phyloP scores from a whole-genome alignment of 2,113 vertebrate species.

The Cyanoderma ruficeps region DNA sequence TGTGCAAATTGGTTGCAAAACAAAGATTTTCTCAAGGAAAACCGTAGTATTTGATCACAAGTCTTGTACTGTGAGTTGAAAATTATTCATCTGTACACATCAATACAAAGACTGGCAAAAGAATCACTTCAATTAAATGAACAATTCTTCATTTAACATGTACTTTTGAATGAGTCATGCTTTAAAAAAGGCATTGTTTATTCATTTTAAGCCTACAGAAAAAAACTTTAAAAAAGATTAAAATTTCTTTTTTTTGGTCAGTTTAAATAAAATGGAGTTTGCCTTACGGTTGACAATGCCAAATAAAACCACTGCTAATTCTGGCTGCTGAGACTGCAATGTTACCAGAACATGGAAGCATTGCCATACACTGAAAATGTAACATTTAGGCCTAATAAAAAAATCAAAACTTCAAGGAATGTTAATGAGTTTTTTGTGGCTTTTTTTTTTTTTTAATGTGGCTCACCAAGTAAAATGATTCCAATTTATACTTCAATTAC shows the following conservation, averaged over 20 bases:
- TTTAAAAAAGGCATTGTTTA: constrained; percentile 22
- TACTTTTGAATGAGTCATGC: constrained; percentile 2
- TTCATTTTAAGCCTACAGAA: not conserved
- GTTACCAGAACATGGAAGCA: not conserved
- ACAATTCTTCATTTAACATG: not conserved
- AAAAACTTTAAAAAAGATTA: not conserved
- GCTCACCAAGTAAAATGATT: not conserved
- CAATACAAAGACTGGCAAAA: constrained; percentile 26
- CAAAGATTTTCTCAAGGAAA: constrained; percentile 39
- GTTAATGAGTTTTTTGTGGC: not conserved
- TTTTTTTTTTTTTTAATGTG: not conserved
- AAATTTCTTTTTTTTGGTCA: not conserved
- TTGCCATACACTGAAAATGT: not conserved
- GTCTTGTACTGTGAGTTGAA: not conserved
- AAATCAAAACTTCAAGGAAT: not conserved
- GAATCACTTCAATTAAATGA: constrained; percentile 30
- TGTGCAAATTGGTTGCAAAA: constrained; percentile 46
- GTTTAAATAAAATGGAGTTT: not conserved
- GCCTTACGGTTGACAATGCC: not conserved
- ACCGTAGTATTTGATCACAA: not conserved
- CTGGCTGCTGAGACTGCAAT: not conserved
- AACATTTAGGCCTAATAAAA: not conserved
- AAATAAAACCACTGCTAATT: not conserved
- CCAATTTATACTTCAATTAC: not conserved
- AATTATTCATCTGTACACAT: not conserved